Base-by-base conservation (phyloP, 2,797 vertebrate genomes). In the Thunnus albacares region DNA sequence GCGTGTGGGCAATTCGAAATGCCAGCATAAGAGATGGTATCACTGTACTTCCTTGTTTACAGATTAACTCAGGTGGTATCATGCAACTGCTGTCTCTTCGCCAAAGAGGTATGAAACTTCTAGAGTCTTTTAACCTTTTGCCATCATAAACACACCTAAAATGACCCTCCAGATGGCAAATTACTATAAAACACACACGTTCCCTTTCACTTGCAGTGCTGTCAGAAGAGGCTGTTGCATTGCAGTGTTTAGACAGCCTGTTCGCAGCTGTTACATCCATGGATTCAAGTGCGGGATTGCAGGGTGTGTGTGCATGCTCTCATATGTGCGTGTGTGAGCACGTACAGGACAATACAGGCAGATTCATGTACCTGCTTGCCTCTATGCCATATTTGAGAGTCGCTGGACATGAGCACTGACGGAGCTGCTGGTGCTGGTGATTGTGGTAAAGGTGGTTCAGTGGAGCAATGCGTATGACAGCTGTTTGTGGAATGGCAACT, bases 161-260 rank as follows among this genome's bases (percentile, higher is more conserved):
- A 79, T 86, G 88, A 89, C 71, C 81, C 71, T 84, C 84, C 92
- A 93, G 90, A 90, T 92, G 90, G 90, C 72, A 89, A 87, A 87
- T 70, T 15, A 30, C 79, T 70, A 62, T 41, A 64, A 38, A 79
- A 80, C 60, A 59, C 77, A 84, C 58, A 77, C 20, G 17, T 47
- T 75, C 81, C 55, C 83, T 89, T 76, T 89, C 77, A 47, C 82
- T 77, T 61, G 41, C 65, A 57, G 47, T 4, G 11, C 66, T 70
- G 81, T 89, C 72, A 79, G 71, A 51, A 6, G 60, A 56, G 61
- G 38, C 13, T 64, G 80, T 77, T 45, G 60, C 70, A 52, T 75
- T 78, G 53, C 68, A n/a, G 71, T 84, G 85, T 87, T 92, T 90
- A 69, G 84, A 90, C 87, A 83, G 81, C 60, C 79, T 72, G 52